phyloP scores from a whole-genome alignment of 2,113 vertebrate genomes.

The Glareola pratincola region DNA sequence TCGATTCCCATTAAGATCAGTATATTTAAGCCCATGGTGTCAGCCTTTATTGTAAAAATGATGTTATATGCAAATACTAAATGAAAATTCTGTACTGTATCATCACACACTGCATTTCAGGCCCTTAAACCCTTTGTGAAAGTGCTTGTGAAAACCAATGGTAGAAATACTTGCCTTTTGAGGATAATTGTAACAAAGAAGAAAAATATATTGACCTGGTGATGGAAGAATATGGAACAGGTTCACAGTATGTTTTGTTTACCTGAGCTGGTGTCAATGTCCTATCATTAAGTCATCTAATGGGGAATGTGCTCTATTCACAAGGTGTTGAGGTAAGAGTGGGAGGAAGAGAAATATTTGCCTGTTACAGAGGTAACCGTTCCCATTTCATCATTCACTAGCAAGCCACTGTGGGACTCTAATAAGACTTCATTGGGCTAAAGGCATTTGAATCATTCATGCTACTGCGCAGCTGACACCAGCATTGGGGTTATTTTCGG shows the following conservation, averaged over 20 bases:
- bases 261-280: background rate
- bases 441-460: conserved; percentile 10
- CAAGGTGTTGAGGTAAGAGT: background rate
- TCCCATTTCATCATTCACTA: background rate
- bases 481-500: background rate
- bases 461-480: background rate
- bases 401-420: background rate
- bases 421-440: background rate
- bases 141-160: background rate
- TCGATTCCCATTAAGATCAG: background rate
- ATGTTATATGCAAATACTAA: background rate
- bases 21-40: background rate
- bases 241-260: background rate
- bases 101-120: background rate
- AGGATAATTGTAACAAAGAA: background rate
- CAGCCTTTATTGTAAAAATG: background rate
- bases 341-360: conserved; percentile 15
- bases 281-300: background rate
- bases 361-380: background rate
- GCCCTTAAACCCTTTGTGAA: background rate
- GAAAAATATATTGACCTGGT: background rate
- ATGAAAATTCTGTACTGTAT: background rate
- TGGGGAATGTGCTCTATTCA: background rate
- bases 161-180: background rate
- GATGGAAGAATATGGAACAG: background rate